A percentile compares a stretch with the other conserved stretches of the same genome.
These are phyloP conservation scores for Sylvia atricapilla DNA, from an alignment of 2,113 vertebrate species.

Conservation along the genomic window DNA sequence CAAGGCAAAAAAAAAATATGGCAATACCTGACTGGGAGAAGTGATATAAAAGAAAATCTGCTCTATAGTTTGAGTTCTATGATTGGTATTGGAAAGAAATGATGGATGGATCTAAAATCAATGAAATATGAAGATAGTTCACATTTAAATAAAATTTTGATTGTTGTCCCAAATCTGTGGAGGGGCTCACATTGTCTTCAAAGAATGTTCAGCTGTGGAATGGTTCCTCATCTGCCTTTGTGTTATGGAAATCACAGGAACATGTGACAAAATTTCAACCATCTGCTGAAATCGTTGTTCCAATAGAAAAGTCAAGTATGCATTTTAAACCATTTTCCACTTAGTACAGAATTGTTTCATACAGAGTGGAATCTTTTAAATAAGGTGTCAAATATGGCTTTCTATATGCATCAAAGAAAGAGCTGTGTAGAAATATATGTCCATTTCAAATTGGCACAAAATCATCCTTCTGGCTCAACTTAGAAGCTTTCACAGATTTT, in stretches of 20 bases:
- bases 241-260: not conserved
- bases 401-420: not conserved
- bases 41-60: not conserved
- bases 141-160: not conserved
- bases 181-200: not conserved
- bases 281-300: constrained; percentile 27
- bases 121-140: not conserved
- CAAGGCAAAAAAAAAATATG: not conserved
- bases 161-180: not conserved
- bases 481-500: not conserved
- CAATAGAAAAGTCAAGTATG: not conserved
- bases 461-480: not conserved
- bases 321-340: not conserved
- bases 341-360: not conserved
- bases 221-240: not conserved
- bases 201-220: not conserved
- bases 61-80: not conserved
- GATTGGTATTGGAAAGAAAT: not conserved
- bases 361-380: constrained; percentile 9
- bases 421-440: not conserved
- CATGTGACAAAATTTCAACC: not conserved
- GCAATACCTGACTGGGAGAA: not conserved
- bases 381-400: not conserved
- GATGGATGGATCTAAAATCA: not conserved
- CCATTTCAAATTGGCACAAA: constrained; percentile 8